A percentile compares a stretch with the other conserved stretches of the same genome.
Evolutionary conservation across 2,113 vertebrate species (phyloP).

Genomic region (Rhinolophus ferrumequinum): DNA sequence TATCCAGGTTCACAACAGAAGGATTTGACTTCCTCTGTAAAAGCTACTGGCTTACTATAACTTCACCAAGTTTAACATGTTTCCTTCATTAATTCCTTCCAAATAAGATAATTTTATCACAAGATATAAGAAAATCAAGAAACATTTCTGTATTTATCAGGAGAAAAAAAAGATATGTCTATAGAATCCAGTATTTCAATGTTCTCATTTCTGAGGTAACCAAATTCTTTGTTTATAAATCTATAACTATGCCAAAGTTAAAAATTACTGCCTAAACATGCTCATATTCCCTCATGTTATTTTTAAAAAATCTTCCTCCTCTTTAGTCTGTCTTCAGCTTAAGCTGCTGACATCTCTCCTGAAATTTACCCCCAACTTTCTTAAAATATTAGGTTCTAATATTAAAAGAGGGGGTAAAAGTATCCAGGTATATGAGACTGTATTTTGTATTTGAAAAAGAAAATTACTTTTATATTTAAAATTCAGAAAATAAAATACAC

Average conservation of each 20-base stretch:
- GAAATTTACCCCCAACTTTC: not conserved
- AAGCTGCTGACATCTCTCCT: not conserved
- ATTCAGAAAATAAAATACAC: not conserved
- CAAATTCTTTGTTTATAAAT: not conserved
- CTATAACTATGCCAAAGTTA: not conserved
- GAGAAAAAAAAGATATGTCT: not conserved
- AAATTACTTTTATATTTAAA: not conserved
- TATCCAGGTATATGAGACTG: not conserved
- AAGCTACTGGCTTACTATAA: not conserved
- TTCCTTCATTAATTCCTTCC: conserved; percentile 9
- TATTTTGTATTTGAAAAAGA: not conserved
- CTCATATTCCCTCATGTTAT: not conserved
- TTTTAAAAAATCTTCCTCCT: not conserved
- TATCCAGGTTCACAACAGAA: not conserved
- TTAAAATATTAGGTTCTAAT: conserved; percentile 31
- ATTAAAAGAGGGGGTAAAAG: not conserved
- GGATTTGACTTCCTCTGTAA: not conserved
- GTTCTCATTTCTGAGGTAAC: not conserved
- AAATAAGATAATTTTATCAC: not conserved
- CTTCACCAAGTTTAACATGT: not conserved
- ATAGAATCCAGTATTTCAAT: not conserved
- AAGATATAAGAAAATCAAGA: conserved; percentile 4
- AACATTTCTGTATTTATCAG: not conserved
- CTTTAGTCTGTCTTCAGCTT: not conserved
- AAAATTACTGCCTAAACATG: not conserved